Evolutionary conservation across 2,113 vertebrate species (phyloP), one percentile per base, ranked within the genome.

Genomic region (Pelecanus crispus): DNA sequence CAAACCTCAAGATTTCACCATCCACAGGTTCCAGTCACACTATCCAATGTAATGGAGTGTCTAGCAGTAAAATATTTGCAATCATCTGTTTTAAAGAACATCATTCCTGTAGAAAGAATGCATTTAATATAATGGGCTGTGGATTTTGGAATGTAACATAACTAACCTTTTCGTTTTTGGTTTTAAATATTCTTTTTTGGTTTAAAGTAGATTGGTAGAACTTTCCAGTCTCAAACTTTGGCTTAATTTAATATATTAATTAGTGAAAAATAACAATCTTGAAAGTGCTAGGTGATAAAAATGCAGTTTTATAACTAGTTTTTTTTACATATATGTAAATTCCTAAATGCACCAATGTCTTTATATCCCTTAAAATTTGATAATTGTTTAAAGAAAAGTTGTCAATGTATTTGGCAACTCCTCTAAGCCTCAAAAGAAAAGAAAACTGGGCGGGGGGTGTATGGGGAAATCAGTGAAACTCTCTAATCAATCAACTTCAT

Each of bases 241-340:
- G 98, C 97, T 98, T 98, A 98, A 98, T 98, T 98, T 98, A 98
- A 98, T 98, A 97, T 98, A 98, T 98, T 98, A 98, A 98, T 98
- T 95, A 94, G 72, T 98, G 94, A 96, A 97, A 96, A 97, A 93
- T 98, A 98, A 97, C 92, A 97, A 89, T 95, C 94, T 98, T 97
- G 96, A 95, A 98, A 98, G 92, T 93, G 73, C 90, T 97, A 97
- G 94, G 75, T 92, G 85, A 93, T 93, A 90, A 92, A 98, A 97
- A 95, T 95, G 75, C 97, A 97, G 91, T 98, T 98, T 97, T 97
- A 94, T 96, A 98, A 98, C 81, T 94, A 97, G 94, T 13, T 47
- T 47, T 47, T 97, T 97, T 97, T 96, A 97, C 86, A 93, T 62
- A 92, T 90, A 94, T 97, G 95, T 97, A 96, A 97, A 97, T 97